Evolutionary conservation across 2,797 vertebrate species (phyloP), one percentile per base, ranked within the genome.

Genomic region (Sebastes melanostomus): DNA sequence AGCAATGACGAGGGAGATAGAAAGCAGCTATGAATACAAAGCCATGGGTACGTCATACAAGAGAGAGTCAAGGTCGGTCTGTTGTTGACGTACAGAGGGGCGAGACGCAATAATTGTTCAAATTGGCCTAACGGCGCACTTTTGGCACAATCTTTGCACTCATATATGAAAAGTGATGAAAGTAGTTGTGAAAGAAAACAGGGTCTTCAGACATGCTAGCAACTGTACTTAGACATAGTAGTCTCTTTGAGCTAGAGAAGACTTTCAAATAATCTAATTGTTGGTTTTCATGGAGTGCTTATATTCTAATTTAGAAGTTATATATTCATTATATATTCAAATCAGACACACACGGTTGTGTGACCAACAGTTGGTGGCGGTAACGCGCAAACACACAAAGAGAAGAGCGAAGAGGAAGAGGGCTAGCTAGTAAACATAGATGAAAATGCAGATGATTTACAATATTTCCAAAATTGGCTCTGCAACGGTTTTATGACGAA

Each of bases 11-110:
- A 78, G 27, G 46, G 42, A 80, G 66, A 91, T 77, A 75, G 72
- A 84, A 91, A 83, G 72, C 86, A 92, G 88, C 78, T 89, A 89
- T 80, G 72, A 91, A 89, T 70, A 91, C 85, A 93, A 63, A 86
- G 59, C 75, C 24, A 38, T 3, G 11, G 11, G 32, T 22, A n/a
- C 66, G 75, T 58, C 66, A 66, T 20, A 56, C 54, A 50, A 50
- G 58, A 50, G 36, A 56, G 34, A 80, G 66, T 65, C 46, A 69
- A 72, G 54, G 54, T 54, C 12, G 38, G 24, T 8, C 2, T 61
- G 56, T 46, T 77, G 30, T 59, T 46, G 30, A 59, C 3, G 55
- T 1, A 73, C 8, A 65, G n/a, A 66, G 42, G 42, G n/a, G 22
- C 2, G 46, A 60, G 14, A 72, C 1, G 10, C 29, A 32, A 29